A percentile compares a stretch with the other conserved stretches of the same genome.
phyloP scores from a whole-genome alignment of 2,113 vertebrate species.

The Spea multiplicata region DNA sequence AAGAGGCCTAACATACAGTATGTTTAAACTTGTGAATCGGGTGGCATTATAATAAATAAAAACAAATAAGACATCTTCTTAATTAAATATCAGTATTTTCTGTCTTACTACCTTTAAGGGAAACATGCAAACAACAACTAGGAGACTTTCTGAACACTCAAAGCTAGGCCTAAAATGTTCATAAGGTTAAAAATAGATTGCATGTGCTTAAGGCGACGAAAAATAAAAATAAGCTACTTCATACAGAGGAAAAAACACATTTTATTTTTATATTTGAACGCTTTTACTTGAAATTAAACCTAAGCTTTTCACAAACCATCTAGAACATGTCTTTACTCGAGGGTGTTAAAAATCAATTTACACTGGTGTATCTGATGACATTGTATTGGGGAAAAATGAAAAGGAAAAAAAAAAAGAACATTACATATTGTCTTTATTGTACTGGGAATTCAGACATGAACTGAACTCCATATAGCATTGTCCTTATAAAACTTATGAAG shows the following conservation, averaged over 20 bases:
- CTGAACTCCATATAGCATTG: conserved; percentile 1
- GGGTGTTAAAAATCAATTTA: conserved; percentile 12
- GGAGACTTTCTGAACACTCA: too few relatives aligned
- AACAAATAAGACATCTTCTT: too few relatives aligned
- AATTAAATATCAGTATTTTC: too few relatives aligned
- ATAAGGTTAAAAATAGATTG: background rate
- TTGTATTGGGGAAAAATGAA: background rate
- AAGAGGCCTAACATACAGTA: too few relatives aligned
- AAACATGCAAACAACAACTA: too few relatives aligned
- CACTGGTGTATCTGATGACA: conserved; percentile 1
- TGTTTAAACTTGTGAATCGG: too few relatives aligned
- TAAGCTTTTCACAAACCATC: background rate
- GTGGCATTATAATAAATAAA: too few relatives aligned
- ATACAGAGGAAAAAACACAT: too few relatives aligned
- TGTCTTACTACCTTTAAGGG: too few relatives aligned
- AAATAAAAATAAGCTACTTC: background rate
- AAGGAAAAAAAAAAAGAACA: background rate
- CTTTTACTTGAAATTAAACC: conserved; percentile 4
- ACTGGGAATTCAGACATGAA: conserved; percentile 7
- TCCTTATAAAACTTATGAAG: background rate
- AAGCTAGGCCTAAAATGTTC: too few relatives aligned
- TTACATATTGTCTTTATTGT: conserved; percentile 2
- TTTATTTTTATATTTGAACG: background rate
- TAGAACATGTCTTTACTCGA: background rate
- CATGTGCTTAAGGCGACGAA: background rate